Base-by-base conservation (phyloP, 2,888 invertebrate species). In the Xanthorhoe designata region DNA sequence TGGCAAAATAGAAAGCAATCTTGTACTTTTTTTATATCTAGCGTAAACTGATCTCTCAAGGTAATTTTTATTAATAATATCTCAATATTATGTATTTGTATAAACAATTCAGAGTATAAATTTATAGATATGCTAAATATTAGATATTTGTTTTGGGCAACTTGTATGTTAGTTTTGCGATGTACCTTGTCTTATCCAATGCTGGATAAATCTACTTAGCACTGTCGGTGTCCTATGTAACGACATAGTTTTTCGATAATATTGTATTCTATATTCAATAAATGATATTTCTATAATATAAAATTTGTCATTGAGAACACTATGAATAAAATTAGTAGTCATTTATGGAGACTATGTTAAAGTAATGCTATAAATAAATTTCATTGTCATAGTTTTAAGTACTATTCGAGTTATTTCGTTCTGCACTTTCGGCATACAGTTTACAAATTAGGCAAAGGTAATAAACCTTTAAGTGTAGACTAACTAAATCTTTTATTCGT, bases 381-480 rank as follows among this genome's bases (percentile, higher is more conserved):
- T 92, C 89, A 91, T 90, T 90, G 91, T 92, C 89, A 91, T 93
- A 93, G 92, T 89, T 89, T 89, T 92, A 93, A 89, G 92, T 89
- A 74, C 70, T 72, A 90, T 88, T 90, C 83, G 78, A 89, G 84
- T 90, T 87, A 91, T 90, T 91, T 91, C 86, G 82, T 92, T 92
- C 90, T 89, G 92, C 92, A 92, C 92, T 88, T 87, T 90, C 86
- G 88, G 88, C 88, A 87, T 90, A 88, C 88, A 86, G 85, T 88
- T 72, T 88, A 87, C 87, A 89, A 89, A 88, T 89, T 91, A 92
- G 88, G 83, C 79, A 77, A 84, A 83, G 86, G 84, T 84, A 82
- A 79, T 82, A 80, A 82, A 84, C 83, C 83, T 86, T 81, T 85
- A 86, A 87, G 82, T 82, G 84, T 90, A 90, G 87, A 86, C 77